Evolutionary conservation across 2,888 invertebrate species (phyloP), one percentile per base, ranked within the genome.

Genomic region (Drosophila tanythrix): DNA sequence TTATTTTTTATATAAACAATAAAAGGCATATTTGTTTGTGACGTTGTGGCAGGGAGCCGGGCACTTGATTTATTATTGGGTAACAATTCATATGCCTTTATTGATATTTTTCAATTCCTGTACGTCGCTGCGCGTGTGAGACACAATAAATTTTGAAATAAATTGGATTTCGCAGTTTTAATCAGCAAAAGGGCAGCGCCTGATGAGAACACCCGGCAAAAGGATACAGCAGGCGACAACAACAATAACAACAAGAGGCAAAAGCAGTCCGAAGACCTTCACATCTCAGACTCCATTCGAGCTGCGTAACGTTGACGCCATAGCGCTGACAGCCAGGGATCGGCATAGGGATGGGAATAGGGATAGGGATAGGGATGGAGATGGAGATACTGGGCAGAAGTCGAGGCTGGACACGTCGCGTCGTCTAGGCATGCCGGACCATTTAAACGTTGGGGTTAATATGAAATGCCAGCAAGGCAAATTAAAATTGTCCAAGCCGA

Each of bases 71-170:
- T 88, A 88, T 88, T 88, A 88, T 88, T 88, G 87, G 90, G 90
- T 88, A 89, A 88, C 90, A 89, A 89, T 87, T 87, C 89, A 88
- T 87, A 85, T 87, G 84, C 84, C 89, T 85, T 85, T 85, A 85
- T 85, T 85, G 84, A 85, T 85, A 85, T 85, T 85, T 84, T 85
- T 89, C 87, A 85, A 85, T 85, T 85, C 84, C 84, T 85, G 82
- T 75, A 89, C 84, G 84, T 88, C 87, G 55, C 78, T 70, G 80
- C 79, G 87, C 89, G 84, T 85, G 84, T 85, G 84, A 85, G 84
- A 88, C 86, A 87, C 89, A 87, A 87, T 89, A 89, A 88, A 89
- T 89, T 89, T 88, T 88, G 87, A 89, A 88, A 88, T 88, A 88
- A 88, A 88, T 88, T 89, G 90, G 88, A 83, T 88, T 89, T 86